Conservation (phyloP, 2,888 invertebrate genomes). For the Euspilapteryx auroguttella region DNA sequence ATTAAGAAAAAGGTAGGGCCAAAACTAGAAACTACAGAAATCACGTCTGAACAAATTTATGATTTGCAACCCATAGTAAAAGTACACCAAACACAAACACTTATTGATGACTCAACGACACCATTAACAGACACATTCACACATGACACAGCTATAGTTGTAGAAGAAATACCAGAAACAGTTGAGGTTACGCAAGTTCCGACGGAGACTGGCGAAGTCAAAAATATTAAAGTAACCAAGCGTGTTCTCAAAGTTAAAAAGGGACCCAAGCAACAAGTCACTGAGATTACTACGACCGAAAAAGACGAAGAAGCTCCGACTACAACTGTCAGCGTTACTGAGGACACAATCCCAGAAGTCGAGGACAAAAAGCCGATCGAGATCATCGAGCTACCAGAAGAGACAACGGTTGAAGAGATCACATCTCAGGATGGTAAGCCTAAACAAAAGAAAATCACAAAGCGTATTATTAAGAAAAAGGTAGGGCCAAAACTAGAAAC, state of each 20-base stretch:
- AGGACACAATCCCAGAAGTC: constrained; percentile 2
- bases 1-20: constrained; percentile 21
- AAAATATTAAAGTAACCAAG: constrained; percentile 5
- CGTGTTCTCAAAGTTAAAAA: constrained; percentile 17
- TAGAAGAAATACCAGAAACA: constrained; percentile 6
- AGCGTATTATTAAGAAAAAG: constrained; percentile 18
- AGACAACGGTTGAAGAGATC: constrained; percentile 4
- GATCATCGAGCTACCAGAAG: constrained; percentile 15
- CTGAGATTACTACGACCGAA: constrained; percentile 21
- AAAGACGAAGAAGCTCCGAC: constrained; percentile 12
- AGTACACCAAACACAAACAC: constrained; percentile 2
- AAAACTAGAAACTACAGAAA: constrained; percentile 11
- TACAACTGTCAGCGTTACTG: constrained; percentile 1
- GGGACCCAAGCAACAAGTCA: constrained; percentile 21
- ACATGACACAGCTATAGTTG: background rate
- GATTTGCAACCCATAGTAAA: constrained; percentile 13
- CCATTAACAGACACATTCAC: constrained; percentile 2
- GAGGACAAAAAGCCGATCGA: constrained; percentile 12
- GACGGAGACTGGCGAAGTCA: constrained; percentile 3
- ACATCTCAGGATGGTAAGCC: constrained; percentile 11
- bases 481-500: constrained; percentile 28
- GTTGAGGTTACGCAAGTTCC: constrained; percentile 3
- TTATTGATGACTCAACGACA: constrained; percentile 5
- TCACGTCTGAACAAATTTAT: constrained; percentile 22
- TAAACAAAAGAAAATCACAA: constrained; percentile 15